Conservation (phyloP, 2,888 invertebrate genomes). For the Andrena marginata region DNA sequence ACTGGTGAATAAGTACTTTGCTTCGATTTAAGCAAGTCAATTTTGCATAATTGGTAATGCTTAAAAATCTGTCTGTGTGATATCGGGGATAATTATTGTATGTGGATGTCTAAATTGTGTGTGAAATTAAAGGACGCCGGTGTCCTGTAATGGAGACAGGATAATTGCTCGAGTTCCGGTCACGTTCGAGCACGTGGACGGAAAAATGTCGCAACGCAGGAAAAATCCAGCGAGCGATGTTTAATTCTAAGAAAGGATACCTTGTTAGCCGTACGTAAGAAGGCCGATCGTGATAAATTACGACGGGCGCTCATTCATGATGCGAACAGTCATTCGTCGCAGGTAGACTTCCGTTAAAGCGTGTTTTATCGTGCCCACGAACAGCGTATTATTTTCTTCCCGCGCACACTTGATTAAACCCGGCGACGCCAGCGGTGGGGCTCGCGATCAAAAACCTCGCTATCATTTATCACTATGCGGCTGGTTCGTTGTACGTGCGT, state of each 20-base stretch:
- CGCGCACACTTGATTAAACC: slow-evolving; percentile 56
- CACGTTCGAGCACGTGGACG: background rate
- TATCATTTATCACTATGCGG: slow-evolving; percentile 62
- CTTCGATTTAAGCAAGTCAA: background rate
- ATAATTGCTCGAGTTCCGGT: background rate
- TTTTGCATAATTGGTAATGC: too few relatives aligned
- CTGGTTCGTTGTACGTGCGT: slow-evolving; percentile 63
- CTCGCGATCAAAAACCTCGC: slow-evolving; percentile 66
- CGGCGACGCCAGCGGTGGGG: slow-evolving; percentile 36
- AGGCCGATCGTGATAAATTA: slow-evolving; percentile 31
- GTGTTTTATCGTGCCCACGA: slow-evolving; percentile 24
- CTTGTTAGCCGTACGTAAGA: slow-evolving; percentile 1
- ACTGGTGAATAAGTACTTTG: background rate
- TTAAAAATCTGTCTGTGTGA: too few relatives aligned
- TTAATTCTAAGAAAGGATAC: slow-evolving; percentile 21
- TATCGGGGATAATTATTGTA: too few relatives aligned
- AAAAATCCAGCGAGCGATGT: background rate
- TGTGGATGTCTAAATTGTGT: too few relatives aligned
- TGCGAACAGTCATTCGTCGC: slow-evolving; percentile 16
- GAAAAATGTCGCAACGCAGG: background rate
- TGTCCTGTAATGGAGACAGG: too few relatives aligned
- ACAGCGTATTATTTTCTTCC: slow-evolving; percentile 48
- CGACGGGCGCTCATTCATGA: slow-evolving; percentile 47
- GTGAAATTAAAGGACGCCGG: too few relatives aligned
- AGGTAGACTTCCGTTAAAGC: slow-evolving; percentile 38